Evolutionary conservation across 1,140 invertebrate genomes (phyloP).

Genomic region (Dendrolimus punctatus): DNA sequence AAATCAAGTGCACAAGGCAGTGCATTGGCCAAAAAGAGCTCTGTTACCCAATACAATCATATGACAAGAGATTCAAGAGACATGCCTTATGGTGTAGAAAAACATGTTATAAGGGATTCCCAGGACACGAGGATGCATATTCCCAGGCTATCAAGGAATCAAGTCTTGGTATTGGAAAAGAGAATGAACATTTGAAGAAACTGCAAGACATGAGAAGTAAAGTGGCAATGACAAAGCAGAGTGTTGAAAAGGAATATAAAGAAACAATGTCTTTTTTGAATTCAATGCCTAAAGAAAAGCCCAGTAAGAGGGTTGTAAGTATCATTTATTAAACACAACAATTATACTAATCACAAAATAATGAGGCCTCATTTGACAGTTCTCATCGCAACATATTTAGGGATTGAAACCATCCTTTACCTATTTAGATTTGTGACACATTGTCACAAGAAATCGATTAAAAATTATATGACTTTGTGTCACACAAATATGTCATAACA

Average conservation of each 20-base stretch:
- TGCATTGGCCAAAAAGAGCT: slow-evolving; percentile 26
- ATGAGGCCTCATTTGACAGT: no score
- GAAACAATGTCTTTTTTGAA: slow-evolving; percentile 62
- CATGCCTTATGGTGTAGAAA: slow-evolving; percentile 25
- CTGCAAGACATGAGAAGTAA: slow-evolving; percentile 38
- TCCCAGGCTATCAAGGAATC: slow-evolving; percentile 48
- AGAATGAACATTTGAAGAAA: slow-evolving; percentile 31
- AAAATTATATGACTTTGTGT: no score
- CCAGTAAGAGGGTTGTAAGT: slow-evolving; percentile 34
- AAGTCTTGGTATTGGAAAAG: slow-evolving; percentile 11
- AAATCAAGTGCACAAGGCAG: slow-evolving; percentile 15
- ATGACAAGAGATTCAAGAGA: slow-evolving; percentile 42
- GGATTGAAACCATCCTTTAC: no score
- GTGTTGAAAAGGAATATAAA: slow-evolving; percentile 60
- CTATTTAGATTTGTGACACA: no score
- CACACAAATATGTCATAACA: no score
- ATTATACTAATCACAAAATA: no score
- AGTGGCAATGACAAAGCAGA: slow-evolving; percentile 52
- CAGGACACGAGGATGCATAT: slow-evolving; percentile 54
- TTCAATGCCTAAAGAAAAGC: slow-evolving; percentile 45
- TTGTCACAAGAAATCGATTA: no score
- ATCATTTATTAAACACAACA: slow-evolving; percentile 1
- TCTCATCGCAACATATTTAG: no score
- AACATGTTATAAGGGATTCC: slow-evolving; percentile 34
- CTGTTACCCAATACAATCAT: slow-evolving; percentile 52